Percentiles rank a stretch among this genome's conserved stretches.
Conservation (phyloP, 2,113 vertebrate genomes). For the Entomyzon cyanotis region DNA sequence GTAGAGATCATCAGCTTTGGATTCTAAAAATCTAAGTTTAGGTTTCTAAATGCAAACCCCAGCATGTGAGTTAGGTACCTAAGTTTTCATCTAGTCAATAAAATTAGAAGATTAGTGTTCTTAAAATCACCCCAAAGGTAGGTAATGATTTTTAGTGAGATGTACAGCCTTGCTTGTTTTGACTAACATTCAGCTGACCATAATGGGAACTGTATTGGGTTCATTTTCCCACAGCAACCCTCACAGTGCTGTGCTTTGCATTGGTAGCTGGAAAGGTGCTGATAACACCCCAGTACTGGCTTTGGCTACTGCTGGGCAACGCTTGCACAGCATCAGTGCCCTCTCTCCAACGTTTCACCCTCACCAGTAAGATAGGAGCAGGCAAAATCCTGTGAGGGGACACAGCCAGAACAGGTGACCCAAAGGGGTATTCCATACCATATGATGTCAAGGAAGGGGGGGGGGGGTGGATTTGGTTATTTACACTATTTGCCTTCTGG, state of each 20-base stretch:
- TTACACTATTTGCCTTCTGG: background rate
- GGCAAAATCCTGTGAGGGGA: background rate
- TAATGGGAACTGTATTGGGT: background rate
- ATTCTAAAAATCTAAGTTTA: background rate
- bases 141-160: background rate
- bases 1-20: background rate
- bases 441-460: fast-evolving
- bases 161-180: background rate
- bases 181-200: background rate
- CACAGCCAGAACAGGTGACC: background rate
- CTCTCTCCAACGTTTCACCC: too few relatives aligned
- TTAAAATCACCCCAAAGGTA: background rate
- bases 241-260: background rate
- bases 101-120: background rate
- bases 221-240: background rate
- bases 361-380: fast-evolving
- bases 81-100: background rate
- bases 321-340: fast-evolving
- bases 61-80: background rate
- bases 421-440: background rate
- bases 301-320: background rate
- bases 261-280: background rate
- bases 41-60: background rate
- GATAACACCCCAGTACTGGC: background rate
- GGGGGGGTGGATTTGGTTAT: fast-evolving